A percentile compares a stretch with the other conserved stretches of the same genome.
Conservation (phyloP, 2,113 vertebrate species). For the Aphelocoma coerulescens region DNA sequence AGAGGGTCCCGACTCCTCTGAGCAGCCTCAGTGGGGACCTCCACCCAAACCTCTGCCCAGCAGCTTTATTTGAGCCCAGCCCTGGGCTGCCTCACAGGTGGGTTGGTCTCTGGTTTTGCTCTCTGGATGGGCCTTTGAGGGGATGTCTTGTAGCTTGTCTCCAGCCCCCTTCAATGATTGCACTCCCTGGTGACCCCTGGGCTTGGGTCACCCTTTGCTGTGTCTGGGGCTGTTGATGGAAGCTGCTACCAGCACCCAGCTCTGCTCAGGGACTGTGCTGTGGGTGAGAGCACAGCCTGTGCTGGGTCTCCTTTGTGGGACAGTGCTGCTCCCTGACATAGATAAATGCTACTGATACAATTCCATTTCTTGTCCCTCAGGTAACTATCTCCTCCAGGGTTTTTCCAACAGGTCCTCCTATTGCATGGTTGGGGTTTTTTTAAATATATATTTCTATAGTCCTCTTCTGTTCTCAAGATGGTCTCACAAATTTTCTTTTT, state of each 20-base stretch:
- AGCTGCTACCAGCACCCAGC: background rate
- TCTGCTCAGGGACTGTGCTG: background rate
- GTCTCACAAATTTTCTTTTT: background rate
- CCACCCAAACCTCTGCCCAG: background rate
- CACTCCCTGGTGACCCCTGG: background rate
- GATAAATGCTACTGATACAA: background rate
- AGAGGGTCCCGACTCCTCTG: background rate
- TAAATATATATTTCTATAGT: background rate
- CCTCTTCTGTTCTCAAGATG: background rate
- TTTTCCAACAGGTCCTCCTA: background rate
- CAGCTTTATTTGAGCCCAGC: background rate
- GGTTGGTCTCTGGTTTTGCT: accelerated
- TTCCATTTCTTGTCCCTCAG: accelerated
- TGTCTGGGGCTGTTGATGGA: background rate
- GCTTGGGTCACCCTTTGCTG: background rate
- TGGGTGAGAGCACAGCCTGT: background rate
- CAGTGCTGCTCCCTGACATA: background rate
- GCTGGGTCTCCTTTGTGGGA: background rate
- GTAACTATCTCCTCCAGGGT: background rate
- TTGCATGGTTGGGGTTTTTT: background rate
- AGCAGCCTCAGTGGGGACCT: background rate
- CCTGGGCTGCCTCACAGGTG: accelerated
- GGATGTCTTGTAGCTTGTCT: background rate
- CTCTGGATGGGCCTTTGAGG: accelerated
- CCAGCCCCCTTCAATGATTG: accelerated